Evolutionary conservation across 53 echinoderm and acorn worm species (phyloP).

Genomic region (Mesocentrotus franciscanus): DNA sequence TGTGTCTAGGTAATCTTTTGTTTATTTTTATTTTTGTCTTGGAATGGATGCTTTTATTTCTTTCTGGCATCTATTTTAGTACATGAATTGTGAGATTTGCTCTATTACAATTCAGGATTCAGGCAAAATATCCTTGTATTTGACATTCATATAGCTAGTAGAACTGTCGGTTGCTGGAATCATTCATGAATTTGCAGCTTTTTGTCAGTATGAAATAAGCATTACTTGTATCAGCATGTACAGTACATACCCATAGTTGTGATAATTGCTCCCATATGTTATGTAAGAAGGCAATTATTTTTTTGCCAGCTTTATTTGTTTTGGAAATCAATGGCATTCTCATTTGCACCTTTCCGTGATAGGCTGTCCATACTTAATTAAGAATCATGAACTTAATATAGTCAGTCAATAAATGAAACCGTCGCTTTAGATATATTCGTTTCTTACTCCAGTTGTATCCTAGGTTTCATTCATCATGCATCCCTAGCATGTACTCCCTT

Average conservation of each 20-base stretch:
- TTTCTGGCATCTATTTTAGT: background rate
- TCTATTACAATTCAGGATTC: background rate
- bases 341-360: constrained; percentile 30
- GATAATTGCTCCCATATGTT: constrained; percentile 36
- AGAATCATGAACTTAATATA: constrained; percentile 9
- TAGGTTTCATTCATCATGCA: background rate
- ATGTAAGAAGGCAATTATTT: constrained; percentile 35
- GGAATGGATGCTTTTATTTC: too few relatives aligned
- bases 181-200: background rate
- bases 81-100: background rate
- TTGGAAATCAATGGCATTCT: constrained; percentile 41
- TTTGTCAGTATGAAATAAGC: background rate
- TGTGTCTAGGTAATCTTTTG: too few relatives aligned
- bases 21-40: too few relatives aligned
- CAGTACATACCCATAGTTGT: background rate
- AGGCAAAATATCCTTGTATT: background rate
- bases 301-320: constrained; percentile 17
- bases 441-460: background rate
- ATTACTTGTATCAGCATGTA: background rate
- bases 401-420: background rate
- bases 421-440: background rate
- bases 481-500: background rate
- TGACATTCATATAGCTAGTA: background rate
- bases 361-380: constrained; percentile 27
- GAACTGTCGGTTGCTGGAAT: background rate